Evolutionary conservation across 2,888 invertebrate species (phyloP), one percentile per base, ranked within the genome.

Genomic region (Plebejus argus): DNA sequence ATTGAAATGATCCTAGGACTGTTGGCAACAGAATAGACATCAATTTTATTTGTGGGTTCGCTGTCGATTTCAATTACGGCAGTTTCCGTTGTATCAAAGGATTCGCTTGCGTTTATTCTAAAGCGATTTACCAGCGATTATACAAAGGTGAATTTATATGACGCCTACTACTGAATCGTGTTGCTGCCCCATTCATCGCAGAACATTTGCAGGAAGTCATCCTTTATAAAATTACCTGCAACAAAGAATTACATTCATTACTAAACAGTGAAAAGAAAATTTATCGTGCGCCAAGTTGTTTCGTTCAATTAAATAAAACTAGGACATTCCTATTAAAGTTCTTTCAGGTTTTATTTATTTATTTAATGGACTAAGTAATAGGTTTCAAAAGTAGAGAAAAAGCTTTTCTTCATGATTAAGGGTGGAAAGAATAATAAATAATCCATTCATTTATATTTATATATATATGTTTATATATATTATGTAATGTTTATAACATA

Each of bases 1-100:
- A 93, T 93, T 91, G 92, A 91, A 93, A 93, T 89, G 91, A 92
- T 89, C 90, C 90, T 89, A 90, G 89, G 88, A 89, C 89, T 87
- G 86, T 85, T 87, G 89, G 88, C 88, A 87, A 86, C 83, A 88
- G 87, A 89, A 91, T 90, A 84, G 89, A 84, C 81, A 83, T 83
- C 82, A 87, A 88, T 89, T 91, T 90, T 91, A 90, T 91, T 91
- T 89, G 88, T 88, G 87, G 90, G 87, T 89, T 89, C 86, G 85
- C 85, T 85, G 88, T 87, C 89, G 87, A 89, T 89, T 89, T 88
- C 89, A 89, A 90, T 90, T 89, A 89, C 85, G 83, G 83, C 86
- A 86, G 90, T 92, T 91, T 93, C 94, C 94, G 92, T 83, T 83
- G 85, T 85, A 89, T 88, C 86, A 87, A 87, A 87, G 87, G 90